Base-by-base conservation (phyloP, 1,140 invertebrate species). In the Chrysoperla carnea region DNA sequence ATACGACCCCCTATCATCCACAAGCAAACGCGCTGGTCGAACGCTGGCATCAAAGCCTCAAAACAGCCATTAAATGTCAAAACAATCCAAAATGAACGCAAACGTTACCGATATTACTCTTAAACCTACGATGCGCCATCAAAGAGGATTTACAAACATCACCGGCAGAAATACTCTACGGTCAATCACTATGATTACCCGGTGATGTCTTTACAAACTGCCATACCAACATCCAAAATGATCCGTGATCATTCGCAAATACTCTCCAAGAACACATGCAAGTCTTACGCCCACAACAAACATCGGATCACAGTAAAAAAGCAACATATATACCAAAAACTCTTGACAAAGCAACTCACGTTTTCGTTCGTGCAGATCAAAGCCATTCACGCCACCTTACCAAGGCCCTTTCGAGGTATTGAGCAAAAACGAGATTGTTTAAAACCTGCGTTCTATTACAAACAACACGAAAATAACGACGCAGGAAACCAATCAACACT, bases 1-100 rank as follows among this genome's bases (percentile, higher is more conserved):
- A 31, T 1, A 46, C 53, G 1, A 50, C 55, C 3, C 36, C 52
- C 6, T 59, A 53, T 39, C 51, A 58, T 39, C 57, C 53, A 6
- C 45, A 49, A 12, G 11, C 46, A 0, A 62, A 62, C 36, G 58
- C 55, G 1, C 11, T 55, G n/a, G 42, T 60, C 8, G 58, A 61
- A 39, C 35, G 56, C 0, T 47, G 40, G 0, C 59, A 62, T 42
- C 15, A 53, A 4, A 43, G 40, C 0, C 40, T 64, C 5, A 63
- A 62, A 43, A 36, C 50, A 4, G 41, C 49, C 13, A 37, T 52
- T 23, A 49, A 35, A 29, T 43, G 41, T 29, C 42, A 49, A 29
- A n/a, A 36, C 1, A 31, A 17, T 3, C 14, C 9, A 6, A 9
- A 31, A 6, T 56, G 48, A 50, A 41, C 36, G 4, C 41, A 42